Percentiles rank a stretch among this genome's conserved stretches.
phyloP scores from a whole-genome alignment of 2,888 invertebrate species.

The Phanerotoma sp. region DNA sequence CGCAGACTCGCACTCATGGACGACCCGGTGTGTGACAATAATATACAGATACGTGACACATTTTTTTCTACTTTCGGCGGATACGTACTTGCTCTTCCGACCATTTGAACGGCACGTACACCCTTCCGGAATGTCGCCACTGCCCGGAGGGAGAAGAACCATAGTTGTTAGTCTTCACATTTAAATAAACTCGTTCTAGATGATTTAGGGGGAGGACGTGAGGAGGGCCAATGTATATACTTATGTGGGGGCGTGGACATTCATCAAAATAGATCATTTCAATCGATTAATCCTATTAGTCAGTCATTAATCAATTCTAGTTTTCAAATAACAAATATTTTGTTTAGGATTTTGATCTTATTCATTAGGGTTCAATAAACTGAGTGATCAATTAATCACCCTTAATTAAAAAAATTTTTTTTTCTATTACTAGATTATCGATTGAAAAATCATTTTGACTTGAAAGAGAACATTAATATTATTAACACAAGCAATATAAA shows the following conservation, averaged over 20 bases:
- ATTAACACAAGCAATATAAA: neutral
- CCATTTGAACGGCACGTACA: slow-evolving; percentile 98
- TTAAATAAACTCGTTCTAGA: slow-evolving; percentile 32
- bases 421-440: neutral
- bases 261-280: neutral
- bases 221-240: no score
- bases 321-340: neutral
- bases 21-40: slow-evolving; percentile 28
- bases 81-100: slow-evolving; percentile 98
- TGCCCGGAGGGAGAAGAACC: slow-evolving; percentile 65
- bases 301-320: neutral
- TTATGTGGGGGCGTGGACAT: no score
- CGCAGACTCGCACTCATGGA: neutral
- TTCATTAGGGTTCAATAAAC: no score
- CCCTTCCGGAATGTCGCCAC: slow-evolving; percentile 99
- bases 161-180: slow-evolving; percentile 58
- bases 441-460: neutral
- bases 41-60: slow-evolving; percentile 47
- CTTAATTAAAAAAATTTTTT: neutral
- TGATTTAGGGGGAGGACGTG: neutral
- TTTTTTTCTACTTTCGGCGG: slow-evolving; percentile 57
- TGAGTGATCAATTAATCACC: no score
- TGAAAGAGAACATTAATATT: neutral
- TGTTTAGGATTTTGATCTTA: no score
- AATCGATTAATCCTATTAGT: neutral